phyloP scores from a whole-genome alignment of 2,113 vertebrate genomes.

The Catagonus wagneri region DNA sequence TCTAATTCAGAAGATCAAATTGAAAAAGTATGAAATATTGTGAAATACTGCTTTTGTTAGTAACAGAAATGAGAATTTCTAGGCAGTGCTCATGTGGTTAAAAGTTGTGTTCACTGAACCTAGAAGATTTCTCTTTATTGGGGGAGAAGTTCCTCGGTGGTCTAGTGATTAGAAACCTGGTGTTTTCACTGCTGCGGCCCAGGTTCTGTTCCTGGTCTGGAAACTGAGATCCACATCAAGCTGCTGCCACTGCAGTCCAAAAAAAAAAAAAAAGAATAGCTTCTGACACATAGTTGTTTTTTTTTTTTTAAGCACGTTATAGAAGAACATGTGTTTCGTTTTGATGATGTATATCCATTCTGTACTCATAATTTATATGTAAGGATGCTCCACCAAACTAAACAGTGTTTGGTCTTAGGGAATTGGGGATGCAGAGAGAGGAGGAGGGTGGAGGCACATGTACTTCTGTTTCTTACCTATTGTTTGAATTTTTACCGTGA shows the following conservation, averaged over 20 bases:
- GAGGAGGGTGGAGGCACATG: too few species aligned
- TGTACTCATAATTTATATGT: not conserved
- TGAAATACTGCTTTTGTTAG: not conserved
- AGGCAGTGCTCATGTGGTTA: not conserved
- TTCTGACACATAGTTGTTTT: too few species aligned
- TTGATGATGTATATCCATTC: not conserved
- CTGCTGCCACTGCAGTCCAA: too few species aligned
- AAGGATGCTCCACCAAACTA: not conserved
- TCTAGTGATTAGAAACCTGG: not conserved
- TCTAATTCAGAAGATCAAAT: not conserved
- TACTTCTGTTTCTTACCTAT: too few species aligned
- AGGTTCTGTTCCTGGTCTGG: too few species aligned
- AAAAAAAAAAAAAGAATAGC: too few species aligned
- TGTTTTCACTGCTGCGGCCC: not conserved
- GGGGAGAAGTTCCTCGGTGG: not conserved
- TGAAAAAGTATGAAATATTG: not conserved
- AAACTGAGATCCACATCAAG: not conserved
- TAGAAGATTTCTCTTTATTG: not conserved
- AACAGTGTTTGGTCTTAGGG: not conserved
- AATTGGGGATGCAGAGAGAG: not conserved
- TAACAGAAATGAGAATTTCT: not conserved
- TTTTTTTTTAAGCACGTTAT: not conserved
- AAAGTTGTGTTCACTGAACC: constrained; percentile 29
- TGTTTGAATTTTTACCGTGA: too few species aligned
- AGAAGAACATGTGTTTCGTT: not conserved